Conservation (phyloP, 2,113 vertebrate species). For the Pavo muticus region DNA sequence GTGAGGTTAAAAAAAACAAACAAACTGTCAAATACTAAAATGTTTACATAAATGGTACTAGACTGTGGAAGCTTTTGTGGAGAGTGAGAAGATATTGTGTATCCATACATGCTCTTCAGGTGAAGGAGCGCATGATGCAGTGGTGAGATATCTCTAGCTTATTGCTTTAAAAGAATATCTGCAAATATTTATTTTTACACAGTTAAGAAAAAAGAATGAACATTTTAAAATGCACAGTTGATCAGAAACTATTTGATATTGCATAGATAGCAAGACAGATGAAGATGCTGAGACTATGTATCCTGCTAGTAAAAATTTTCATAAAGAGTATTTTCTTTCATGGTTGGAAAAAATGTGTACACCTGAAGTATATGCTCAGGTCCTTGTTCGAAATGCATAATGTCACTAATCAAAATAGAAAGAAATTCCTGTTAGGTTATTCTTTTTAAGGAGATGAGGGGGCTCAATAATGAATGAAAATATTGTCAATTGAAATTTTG, state of each 20-base stretch:
- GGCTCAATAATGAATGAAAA: constrained; percentile 46
- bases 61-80: neutral
- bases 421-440: neutral
- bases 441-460: neutral
- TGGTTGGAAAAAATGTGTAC: neutral
- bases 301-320: neutral
- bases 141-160: neutral
- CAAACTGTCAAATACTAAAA: neutral
- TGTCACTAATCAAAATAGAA: constrained; percentile 13
- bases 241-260: neutral
- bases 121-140: neutral
- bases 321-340: neutral
- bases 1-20: neutral
- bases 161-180: neutral
- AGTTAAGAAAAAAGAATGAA: neutral
- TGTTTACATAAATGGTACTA: neutral
- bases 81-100: neutral
- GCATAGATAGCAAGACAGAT: neutral
- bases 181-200: neutral
- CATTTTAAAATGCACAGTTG: neutral
- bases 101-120: neutral
- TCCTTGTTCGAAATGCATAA: neutral
- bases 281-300: neutral
- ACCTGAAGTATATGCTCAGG: neutral
- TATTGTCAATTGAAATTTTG: constrained; percentile 23